phyloP scores from a whole-genome alignment of 2,797 vertebrate genomes.

The Cirrhinus molitorella region DNA sequence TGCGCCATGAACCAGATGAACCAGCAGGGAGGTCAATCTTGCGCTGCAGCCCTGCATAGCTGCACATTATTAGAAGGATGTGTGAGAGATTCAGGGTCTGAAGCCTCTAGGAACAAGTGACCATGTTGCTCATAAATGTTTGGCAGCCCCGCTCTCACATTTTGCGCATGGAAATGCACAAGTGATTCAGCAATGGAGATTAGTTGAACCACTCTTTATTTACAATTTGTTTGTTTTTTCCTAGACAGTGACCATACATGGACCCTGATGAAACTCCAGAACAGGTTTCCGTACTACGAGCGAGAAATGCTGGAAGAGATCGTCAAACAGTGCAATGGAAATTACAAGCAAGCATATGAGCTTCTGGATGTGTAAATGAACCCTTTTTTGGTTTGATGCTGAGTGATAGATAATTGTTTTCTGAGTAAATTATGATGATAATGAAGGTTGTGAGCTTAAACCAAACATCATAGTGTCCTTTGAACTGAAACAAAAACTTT shows the following conservation, averaged over 20 bases:
- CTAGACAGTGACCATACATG: constrained; percentile 62
- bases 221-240: constrained; percentile 36
- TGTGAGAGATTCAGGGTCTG: constrained; percentile 7
- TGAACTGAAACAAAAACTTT: constrained; percentile 18
- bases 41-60: constrained; percentile 33
- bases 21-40: constrained; percentile 51
- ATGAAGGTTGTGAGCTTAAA: neutral
- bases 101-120: constrained; percentile 10
- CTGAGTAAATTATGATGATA: neutral
- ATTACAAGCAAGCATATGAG: constrained; percentile 67
- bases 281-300: constrained; percentile 65
- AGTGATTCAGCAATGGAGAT: constrained; percentile 2
- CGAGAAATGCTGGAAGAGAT: constrained; percentile 71
- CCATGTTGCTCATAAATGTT: neutral
- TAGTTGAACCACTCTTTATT: neutral
- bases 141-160: neutral
- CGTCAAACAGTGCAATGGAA: constrained; percentile 68
- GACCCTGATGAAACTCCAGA: constrained; percentile 71
- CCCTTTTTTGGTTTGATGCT: neutral
- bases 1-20: constrained; percentile 57
- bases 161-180: neutral
- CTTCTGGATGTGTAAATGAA: constrained; percentile 63
- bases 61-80: constrained; percentile 37
- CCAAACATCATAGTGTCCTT: neutral
- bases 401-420: neutral